Conservation (phyloP, 2,113 vertebrate species). For the Siniperca chuatsi region DNA sequence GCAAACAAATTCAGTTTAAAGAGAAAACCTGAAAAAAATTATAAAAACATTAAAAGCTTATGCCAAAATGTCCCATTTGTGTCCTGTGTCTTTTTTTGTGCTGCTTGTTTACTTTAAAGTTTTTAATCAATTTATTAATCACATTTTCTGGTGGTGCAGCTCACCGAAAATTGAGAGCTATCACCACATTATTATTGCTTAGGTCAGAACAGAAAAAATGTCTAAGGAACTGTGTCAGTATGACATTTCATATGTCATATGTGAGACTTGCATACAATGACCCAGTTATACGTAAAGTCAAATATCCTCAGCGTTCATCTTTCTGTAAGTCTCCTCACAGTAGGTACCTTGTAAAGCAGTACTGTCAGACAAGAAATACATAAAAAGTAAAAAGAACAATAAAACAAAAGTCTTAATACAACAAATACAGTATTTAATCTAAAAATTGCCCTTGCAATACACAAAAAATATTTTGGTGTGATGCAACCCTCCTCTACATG, state of each 20-base stretch:
- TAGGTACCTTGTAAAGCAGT: too few relatives aligned
- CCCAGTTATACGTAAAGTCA: too few relatives aligned
- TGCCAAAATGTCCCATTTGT: slow-evolving; percentile 76
- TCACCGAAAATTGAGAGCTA: background rate
- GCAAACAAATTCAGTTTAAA: slow-evolving; percentile 76
- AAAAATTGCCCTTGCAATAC: background rate
- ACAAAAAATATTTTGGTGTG: too few relatives aligned
- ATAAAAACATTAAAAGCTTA: slow-evolving; percentile 86
- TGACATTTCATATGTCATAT: too few relatives aligned
- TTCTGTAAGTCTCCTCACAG: too few relatives aligned
- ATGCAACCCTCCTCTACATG: too few relatives aligned
- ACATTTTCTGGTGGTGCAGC: background rate
- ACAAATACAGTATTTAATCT: background rate
- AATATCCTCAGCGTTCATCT: too few relatives aligned
- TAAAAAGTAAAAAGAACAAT: too few relatives aligned
- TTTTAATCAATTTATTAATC: too few relatives aligned
- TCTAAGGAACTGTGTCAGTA: background rate
- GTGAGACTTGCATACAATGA: too few relatives aligned
- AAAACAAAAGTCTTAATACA: too few relatives aligned
- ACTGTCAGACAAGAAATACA: background rate
- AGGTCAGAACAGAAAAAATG: background rate
- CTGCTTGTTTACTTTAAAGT: background rate
- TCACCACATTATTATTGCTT: background rate
- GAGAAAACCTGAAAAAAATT: slow-evolving; percentile 76
- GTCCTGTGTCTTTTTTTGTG: slow-evolving; percentile 56